phyloP scores from a whole-genome alignment of 2,888 invertebrate genomes.

The Steinernema hermaphroditum region DNA sequence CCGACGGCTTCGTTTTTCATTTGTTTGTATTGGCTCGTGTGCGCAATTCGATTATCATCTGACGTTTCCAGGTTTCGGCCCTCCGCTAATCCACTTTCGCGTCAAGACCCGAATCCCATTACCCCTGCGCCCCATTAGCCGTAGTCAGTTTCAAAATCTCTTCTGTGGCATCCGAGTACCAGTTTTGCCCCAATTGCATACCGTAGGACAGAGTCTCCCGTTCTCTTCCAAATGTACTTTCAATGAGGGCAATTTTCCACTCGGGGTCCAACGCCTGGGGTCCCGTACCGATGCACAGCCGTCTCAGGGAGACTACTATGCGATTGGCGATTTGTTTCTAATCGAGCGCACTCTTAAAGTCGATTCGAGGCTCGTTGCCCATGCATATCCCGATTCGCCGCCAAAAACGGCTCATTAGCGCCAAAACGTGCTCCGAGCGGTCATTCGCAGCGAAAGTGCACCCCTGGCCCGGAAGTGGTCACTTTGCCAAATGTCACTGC shows the following conservation, averaged over 20 bases:
- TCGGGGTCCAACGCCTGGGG: too few relatives aligned
- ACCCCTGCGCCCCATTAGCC: background rate
- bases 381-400: slow-evolving; percentile 18
- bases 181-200: background rate
- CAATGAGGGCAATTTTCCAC: too few relatives aligned
- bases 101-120: slow-evolving; percentile 7
- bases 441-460: slow-evolving; percentile 16
- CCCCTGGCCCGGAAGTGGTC: background rate
- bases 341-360: too few relatives aligned
- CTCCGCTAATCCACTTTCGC: slow-evolving; percentile 15
- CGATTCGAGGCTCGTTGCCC: background rate
- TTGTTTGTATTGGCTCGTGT: slow-evolving; percentile 31
- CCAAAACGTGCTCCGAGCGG: background rate
- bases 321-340: too few relatives aligned
- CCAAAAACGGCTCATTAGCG: background rate
- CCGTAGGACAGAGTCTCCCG: background rate
- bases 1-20: slow-evolving; percentile 1
- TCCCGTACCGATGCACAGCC: too few relatives aligned
- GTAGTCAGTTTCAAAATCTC: background rate
- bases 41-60: slow-evolving; percentile 26
- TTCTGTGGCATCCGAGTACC: background rate
- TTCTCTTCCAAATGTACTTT: too few relatives aligned
- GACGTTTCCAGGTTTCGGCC: slow-evolving; percentile 23
- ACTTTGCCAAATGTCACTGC: background rate
- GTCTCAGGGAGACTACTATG: too few relatives aligned